Percentiles rank a stretch among this genome's conserved stretches.
phyloP scores from a whole-genome alignment of 2,888 invertebrate species.

The Bimastos eiseni region DNA sequence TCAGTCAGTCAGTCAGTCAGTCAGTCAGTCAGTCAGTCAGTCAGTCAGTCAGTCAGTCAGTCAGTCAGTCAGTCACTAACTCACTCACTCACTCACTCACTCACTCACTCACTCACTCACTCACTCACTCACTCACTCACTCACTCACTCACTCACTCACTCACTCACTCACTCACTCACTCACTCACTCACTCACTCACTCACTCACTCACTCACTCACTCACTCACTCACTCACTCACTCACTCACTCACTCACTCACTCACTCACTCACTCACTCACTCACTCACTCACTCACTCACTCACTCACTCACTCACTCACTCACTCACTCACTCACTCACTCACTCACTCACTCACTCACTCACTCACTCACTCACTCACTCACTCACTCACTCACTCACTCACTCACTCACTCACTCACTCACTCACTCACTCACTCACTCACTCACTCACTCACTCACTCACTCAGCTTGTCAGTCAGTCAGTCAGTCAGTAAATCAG shows the following conservation, averaged over 20 bases:
- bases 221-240: conserved; percentile 31
- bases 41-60: conserved; percentile 36
- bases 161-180: conserved; percentile 27
- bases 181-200: conserved; percentile 30
- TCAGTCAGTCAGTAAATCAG: conserved; percentile 30
- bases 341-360: too few species aligned
- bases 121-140: too few species aligned
- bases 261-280: conserved; percentile 27
- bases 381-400: conserved; percentile 34
- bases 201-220: conserved; percentile 26
- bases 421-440: conserved; percentile 24
- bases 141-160: conserved; percentile 18
- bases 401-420: neutral
- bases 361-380: conserved; percentile 34
- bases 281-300: conserved; percentile 32
- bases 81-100: conserved; percentile 27
- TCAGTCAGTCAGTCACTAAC: conserved; percentile 19
- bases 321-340: conserved; percentile 29
- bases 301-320: conserved; percentile 22
- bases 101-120: conserved; percentile 34
- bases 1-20: conserved; percentile 27
- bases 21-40: conserved; percentile 28
- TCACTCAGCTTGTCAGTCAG: conserved; percentile 34
- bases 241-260: conserved; percentile 25
- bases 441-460: conserved; percentile 29